Evolutionary conservation across 2,797 vertebrate genomes (phyloP).

Genomic region (Bryconaethiops microstoma): DNA sequence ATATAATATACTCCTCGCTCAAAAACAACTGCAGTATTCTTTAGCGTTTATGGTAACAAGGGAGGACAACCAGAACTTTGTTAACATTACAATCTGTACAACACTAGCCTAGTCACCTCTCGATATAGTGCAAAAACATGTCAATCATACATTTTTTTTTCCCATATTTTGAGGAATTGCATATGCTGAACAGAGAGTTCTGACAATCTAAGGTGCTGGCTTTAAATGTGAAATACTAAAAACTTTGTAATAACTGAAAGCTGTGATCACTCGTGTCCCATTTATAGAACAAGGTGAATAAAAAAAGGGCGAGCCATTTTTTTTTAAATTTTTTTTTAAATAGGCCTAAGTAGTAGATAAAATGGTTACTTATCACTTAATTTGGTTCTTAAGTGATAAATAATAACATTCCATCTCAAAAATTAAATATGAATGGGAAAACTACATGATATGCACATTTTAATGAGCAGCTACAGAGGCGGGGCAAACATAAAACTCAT

Average conservation of each 20-base stretch:
- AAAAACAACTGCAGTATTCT: constrained; percentile 28
- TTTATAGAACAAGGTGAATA: constrained; percentile 15
- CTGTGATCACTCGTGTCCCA: constrained; percentile 50
- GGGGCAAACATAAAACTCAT: constrained; percentile 8
- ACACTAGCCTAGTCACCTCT: constrained; percentile 28
- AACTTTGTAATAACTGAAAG: constrained; percentile 61
- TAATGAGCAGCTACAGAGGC: constrained; percentile 27
- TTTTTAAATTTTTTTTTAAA: no score
- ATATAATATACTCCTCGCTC: constrained; percentile 8
- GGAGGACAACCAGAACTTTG: constrained; percentile 24
- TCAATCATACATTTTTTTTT: constrained; percentile 52
- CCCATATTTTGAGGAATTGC: constrained; percentile 68
- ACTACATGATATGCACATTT: not conserved
- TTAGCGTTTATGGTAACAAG: constrained; percentile 23
- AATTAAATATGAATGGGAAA: constrained; percentile 19
- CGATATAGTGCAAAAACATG: constrained; percentile 80
- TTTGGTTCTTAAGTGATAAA: constrained; percentile 26
- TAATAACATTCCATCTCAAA: constrained; percentile 13
- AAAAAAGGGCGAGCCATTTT: constrained; percentile 11
- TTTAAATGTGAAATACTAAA: constrained; percentile 64
- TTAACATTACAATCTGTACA: constrained; percentile 34
- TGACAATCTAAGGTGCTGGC: constrained; percentile 80
- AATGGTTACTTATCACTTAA: constrained; percentile 2
- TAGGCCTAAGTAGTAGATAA: constrained; percentile 23
- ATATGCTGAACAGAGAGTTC: constrained; percentile 66